Evolutionary conservation across 2,888 invertebrate species (phyloP), one percentile per base, ranked within the genome.

Genomic region (Dusona sp.): DNA sequence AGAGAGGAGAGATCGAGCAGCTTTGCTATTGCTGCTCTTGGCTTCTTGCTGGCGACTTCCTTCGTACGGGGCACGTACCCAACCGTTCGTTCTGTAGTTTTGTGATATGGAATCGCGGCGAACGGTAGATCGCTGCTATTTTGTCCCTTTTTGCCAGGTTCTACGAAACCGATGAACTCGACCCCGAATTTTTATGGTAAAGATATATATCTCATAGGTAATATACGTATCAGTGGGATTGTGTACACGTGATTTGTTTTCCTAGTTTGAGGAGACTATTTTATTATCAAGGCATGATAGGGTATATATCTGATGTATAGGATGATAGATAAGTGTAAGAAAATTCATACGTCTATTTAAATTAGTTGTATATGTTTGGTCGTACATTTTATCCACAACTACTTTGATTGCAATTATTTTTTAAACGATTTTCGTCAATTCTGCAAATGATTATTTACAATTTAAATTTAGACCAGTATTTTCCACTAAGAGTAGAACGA

Each of bases 121-220:
- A 81, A 81, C 80, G 74, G 81, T 81, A 81, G 74, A 81, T 81
- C 74, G 38, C 64, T 36, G 67, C 67, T 81, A 67, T 74, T 81
- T 75, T 67, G 74, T 74, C 73, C 33, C 74, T 75, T 67, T 73
- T 80, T 64, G 7, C 38, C 38, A 25, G 25, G 33, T 74, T 79
- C 61, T 72, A 72, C 48, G 79, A 72, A 79, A 79, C 61, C 79
- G 68, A 67, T 75, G 54, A 74, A 74, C 81, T 67, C 65, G 74
- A 81, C 61, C 72, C 33, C 72, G 70, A 61, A 81, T 65, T 74
- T 81, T 81, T 74, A 81, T 74, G 51, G 72, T 51, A 51, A 72
- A 33, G 29, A 33, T 29, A 25, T 72, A 72, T 72, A 13, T 72
- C 33, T 33, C 51, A 54, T 51, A 8, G 45, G 16, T 29, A 45